Base-by-base conservation (phyloP, 2,113 vertebrate genomes). In the Talpa occidentalis region DNA sequence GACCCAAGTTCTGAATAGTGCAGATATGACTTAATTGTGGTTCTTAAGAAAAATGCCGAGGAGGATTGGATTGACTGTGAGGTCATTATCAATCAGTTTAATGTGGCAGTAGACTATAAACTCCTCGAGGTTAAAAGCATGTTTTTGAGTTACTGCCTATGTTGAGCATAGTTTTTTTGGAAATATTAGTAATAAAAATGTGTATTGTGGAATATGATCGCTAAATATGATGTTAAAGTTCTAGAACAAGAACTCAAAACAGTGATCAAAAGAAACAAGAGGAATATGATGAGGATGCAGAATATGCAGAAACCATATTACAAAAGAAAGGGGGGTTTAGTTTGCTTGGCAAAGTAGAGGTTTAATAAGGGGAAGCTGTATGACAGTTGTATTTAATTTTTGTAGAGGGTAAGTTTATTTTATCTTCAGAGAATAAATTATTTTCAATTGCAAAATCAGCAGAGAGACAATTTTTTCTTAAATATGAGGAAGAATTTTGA, bases 391-490 rank as follows among this genome's bases (percentile, higher is more conserved):
- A 59, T 83, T 94, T 95, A 72, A 22, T 54, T 44, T 92, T 93
- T 81, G 79, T 90, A 62, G 35, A 86, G 7, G 0, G 4, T 70
- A 54, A n/a, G 52, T 92, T 78, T 85, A 62, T 76, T 96, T 93
- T 84, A n/a, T 76, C 44, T 60, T 40, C 17, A 52, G 35, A 91
- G 47, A 82, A 93, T 37, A 82, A 91, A 74, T 94, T 73, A 85
- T 79, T 94, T 95, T 83, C 40, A 44, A 5, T 78, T 94, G 22
- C 42, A 91, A 91, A 94, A 67, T 35, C 10, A 82, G 67, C 62
- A 88, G 37, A 73, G 24, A 79, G 56, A 24, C 22, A 83, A n/a
- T 85, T 67, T 60, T 88, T 54, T 67, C 35, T 54, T 60, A 96
- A 85, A 73, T 76, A 28, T 5, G 26, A 83, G 19, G 14, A 70